These are phyloP conservation scores for Mesembrinibis cayennensis DNA, from an alignment of 2,113 vertebrate genomes.

Conservation along the genomic window DNA sequence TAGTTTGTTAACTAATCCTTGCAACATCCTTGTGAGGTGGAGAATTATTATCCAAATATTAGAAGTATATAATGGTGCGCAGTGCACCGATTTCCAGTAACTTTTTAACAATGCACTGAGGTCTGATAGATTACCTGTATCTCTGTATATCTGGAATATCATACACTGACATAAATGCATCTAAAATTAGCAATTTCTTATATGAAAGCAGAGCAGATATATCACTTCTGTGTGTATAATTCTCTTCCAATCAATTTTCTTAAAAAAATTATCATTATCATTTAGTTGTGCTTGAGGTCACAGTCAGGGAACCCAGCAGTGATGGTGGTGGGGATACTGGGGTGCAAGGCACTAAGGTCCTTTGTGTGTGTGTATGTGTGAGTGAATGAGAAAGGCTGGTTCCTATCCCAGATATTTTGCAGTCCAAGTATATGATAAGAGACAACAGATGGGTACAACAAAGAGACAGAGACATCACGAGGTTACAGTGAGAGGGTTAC, in stretches of 20 bases:
- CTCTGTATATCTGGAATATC: not conserved
- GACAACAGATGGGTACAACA: slow-evolving; percentile 21
- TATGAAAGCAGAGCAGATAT: not conserved
- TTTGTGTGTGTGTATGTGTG: not conserved
- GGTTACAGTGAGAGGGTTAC: slow-evolving; percentile 36
- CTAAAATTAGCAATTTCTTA: not conserved
- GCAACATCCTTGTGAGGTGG: not conserved
- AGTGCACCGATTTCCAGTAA: not conserved
- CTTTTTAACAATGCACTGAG: not conserved
- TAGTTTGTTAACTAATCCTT: slow-evolving; percentile 22
- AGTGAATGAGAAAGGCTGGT: not conserved
- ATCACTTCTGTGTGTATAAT: not conserved
- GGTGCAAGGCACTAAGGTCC: not conserved
- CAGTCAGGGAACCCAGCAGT: not conserved
- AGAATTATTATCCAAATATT: slow-evolving; percentile 16
- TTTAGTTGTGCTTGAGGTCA: not conserved
- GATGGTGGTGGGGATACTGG: not conserved
- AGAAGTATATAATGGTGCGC: not conserved
- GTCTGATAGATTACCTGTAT: not conserved
- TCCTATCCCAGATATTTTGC: not conserved
- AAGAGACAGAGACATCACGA: not conserved
- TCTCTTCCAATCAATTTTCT: not conserved
- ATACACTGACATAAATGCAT: not conserved
- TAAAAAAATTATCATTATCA: not conserved
- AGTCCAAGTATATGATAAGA: not conserved